phyloP scores from a whole-genome alignment of 2,113 vertebrate genomes.

The Paramormyrops kingsleyae region DNA sequence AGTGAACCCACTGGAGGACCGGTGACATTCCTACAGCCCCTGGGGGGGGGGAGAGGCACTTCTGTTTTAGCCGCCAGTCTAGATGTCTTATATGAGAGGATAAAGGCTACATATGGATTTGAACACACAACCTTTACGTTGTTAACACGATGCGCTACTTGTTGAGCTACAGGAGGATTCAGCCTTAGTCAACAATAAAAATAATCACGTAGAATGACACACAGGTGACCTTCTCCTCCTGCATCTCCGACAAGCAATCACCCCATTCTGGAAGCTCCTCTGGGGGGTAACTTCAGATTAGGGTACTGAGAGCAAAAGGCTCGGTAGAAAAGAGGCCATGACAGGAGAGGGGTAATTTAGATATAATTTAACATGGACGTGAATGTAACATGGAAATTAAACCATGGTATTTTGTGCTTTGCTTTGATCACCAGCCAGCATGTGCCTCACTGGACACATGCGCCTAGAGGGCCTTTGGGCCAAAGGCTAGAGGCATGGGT shows the following conservation, averaged over 20 bases:
- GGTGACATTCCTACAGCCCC: not conserved
- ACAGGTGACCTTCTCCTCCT: not conserved
- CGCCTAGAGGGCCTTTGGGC: not conserved
- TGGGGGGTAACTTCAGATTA: not conserved
- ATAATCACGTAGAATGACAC: not conserved
- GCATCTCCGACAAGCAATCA: not conserved
- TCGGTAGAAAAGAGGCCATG: not conserved
- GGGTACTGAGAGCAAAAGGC: not conserved
- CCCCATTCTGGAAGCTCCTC: not conserved
- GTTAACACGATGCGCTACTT: not conserved
- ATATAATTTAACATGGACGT: not conserved
- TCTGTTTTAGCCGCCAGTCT: not conserved
- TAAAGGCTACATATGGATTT: not conserved
- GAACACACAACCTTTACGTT: not conserved
- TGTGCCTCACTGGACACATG: not conserved
- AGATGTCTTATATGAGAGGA: not conserved
- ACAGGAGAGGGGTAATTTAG: not conserved
- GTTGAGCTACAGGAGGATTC: not conserved
- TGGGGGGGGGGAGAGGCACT: not conserved
- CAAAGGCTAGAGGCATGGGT: not conserved
- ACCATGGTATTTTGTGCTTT: not conserved
- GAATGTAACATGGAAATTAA: not conserved
- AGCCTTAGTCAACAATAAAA: not conserved
- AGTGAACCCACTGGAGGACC: not conserved
- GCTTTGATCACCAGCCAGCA: not conserved